These are phyloP conservation scores for Euthynnus affinis DNA, from an alignment of 2,797 vertebrate species.

Conservation along the genomic window DNA sequence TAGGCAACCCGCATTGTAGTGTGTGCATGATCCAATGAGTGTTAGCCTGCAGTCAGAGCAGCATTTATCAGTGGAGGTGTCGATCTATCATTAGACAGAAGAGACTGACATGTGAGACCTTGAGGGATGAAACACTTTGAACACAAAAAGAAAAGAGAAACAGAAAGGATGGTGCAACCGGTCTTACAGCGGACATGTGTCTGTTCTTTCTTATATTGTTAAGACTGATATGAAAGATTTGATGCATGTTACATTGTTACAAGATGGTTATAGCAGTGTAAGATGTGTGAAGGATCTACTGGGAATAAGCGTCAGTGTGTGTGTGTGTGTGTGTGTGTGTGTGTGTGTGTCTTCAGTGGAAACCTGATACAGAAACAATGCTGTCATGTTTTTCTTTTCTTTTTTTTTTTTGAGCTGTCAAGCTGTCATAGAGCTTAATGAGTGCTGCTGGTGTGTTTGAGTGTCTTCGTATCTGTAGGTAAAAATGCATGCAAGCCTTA, in stretches of 20 bases:
- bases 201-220: slow-evolving; percentile 20
- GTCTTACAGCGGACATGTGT: slow-evolving; percentile 13
- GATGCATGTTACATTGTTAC: not conserved
- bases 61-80: slow-evolving; percentile 55
- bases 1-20: not conserved
- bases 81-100: slow-evolving; percentile 36
- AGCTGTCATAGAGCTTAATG: slow-evolving; percentile 26
- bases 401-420: not conserved
- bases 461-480: not conserved
- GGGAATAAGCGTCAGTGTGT: slow-evolving; percentile 5
- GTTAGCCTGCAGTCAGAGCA: slow-evolving; percentile 32
- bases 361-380: slow-evolving; percentile 35
- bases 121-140: slow-evolving; percentile 52
- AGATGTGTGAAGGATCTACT: not conserved
- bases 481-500: not conserved
- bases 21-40: slow-evolving; percentile 21
- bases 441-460: not conserved
- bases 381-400: slow-evolving; percentile 19
- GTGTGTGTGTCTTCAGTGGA: not conserved
- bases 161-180: slow-evolving; percentile 21
- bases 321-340: slow-evolving; percentile 20
- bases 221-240: slow-evolving; percentile 33
- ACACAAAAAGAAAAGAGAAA: slow-evolving; percentile 17
- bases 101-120: slow-evolving; percentile 52
- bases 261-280: not conserved